Evolutionary conservation across 2,888 invertebrate genomes (phyloP).

Genomic region (Philereme transversata): DNA sequence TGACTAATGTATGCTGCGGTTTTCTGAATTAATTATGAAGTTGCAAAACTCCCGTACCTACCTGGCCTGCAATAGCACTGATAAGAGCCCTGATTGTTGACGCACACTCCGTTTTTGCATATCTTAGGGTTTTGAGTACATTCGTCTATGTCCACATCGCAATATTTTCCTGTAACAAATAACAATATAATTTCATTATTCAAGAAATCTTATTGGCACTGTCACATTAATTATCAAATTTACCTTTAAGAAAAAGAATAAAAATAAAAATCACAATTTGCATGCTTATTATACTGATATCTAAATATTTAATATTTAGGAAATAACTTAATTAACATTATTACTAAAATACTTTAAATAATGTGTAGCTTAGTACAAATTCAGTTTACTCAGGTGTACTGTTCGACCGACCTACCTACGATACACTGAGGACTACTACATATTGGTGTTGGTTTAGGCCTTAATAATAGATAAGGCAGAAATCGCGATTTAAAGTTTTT

Average conservation of each 20-base stretch:
- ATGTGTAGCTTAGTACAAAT: constrained; percentile 41
- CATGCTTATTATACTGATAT: constrained; percentile 23
- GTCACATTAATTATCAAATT: constrained; percentile 5
- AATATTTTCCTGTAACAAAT: constrained; percentile 74
- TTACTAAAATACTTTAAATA: constrained; percentile 37
- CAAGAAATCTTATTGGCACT: not conserved
- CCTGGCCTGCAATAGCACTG: constrained; percentile 94
- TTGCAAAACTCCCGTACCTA: constrained; percentile 65
- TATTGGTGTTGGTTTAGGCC: too few species aligned
- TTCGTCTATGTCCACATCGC: constrained; percentile 89
- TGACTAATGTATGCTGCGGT: constrained; percentile 5
- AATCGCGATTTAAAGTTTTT: not conserved
- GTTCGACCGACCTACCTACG: constrained; percentile 13
- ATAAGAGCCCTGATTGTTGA: constrained; percentile 89
- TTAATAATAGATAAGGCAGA: not conserved
- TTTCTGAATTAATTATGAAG: constrained; percentile 20
- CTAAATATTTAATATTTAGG: constrained; percentile 5
- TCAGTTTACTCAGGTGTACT: constrained; percentile 63
- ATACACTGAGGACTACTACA: not conserved
- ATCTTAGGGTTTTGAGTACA: constrained; percentile 85
- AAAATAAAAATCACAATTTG: constrained; percentile 31
- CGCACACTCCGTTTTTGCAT: constrained; percentile 93
- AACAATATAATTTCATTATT: not conserved
- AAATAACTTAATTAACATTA: constrained; percentile 19
- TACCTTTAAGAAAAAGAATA: constrained; percentile 44